Evolutionary conservation across 2,113 vertebrate genomes (phyloP).

Genomic region (Hiodon alosoides): DNA sequence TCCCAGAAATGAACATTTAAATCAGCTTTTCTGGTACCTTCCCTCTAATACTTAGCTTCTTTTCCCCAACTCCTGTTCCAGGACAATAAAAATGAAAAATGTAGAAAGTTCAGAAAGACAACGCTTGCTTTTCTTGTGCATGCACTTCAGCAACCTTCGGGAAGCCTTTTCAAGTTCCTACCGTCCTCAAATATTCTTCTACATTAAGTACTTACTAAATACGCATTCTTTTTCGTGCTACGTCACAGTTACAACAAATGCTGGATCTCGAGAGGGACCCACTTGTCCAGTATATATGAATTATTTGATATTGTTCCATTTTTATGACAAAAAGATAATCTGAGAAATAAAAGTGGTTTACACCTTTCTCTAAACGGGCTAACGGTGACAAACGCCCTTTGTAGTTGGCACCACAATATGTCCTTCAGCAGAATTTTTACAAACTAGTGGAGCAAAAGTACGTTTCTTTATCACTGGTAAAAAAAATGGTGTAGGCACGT

Average conservation of each 20-base stretch:
- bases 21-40: background rate
- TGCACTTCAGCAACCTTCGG: conserved; percentile 37
- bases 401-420: conserved; percentile 42
- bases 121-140: conserved; percentile 6
- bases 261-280: conserved; percentile 10
- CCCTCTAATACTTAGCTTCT: background rate
- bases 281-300: conserved; percentile 17
- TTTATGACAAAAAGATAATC: conserved; percentile 26
- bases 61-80: background rate
- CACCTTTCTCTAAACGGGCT: conserved; percentile 18
- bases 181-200: conserved; percentile 43
- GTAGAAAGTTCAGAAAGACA: conserved; percentile 32
- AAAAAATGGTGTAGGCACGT: conserved; percentile 58
- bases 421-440: conserved; percentile 26
- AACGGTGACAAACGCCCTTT: conserved; percentile 25
- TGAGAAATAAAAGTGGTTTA: conserved; percentile 23
- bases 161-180: conserved; percentile 50
- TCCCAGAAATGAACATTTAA: background rate
- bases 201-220: conserved; percentile 23
- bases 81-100: background rate
- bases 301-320: conserved; percentile 4
- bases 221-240: conserved; percentile 20
- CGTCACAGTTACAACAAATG: conserved; percentile 37
- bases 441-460: conserved; percentile 17
- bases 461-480: conserved; percentile 14